Percentiles rank a stretch among this genome's conserved stretches.
Evolutionary conservation across 2,888 invertebrate species (phyloP).

Genomic region (Choristoneura rosaceana): DNA sequence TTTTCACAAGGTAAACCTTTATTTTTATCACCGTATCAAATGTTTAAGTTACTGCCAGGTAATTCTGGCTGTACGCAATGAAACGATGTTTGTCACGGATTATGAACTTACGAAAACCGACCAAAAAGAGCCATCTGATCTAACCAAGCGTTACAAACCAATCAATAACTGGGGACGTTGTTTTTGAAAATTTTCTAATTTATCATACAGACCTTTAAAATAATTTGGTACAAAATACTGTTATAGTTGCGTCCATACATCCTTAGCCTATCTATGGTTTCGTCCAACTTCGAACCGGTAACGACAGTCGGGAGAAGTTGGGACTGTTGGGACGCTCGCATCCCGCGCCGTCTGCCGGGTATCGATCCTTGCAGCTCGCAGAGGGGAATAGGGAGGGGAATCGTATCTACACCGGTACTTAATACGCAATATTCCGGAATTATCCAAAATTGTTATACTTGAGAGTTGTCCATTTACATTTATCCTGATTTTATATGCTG

Average conservation of each 20-base stretch:
- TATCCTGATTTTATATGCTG: not conserved
- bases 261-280: not conserved
- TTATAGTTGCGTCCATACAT: too few relatives aligned
- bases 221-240: too few relatives aligned
- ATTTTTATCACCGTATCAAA: not conserved
- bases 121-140: not conserved
- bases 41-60: not conserved
- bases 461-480: not conserved
- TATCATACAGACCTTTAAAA: too few relatives aligned
- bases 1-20: not conserved
- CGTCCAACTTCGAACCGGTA: slow-evolving; percentile 1
- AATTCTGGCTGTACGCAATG: not conserved
- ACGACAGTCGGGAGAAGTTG: not conserved
- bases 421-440: not conserved
- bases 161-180: too few relatives aligned
- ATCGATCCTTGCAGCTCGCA: slow-evolving; percentile 8
- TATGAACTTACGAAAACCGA: not conserved
- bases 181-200: too few relatives aligned
- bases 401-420: not conserved
- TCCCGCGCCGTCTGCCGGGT: slow-evolving; percentile 17
- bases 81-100: too few relatives aligned
- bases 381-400: not conserved
- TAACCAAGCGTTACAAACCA: not conserved
- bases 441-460: not conserved
- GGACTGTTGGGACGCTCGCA: slow-evolving; percentile 2